Evolutionary conservation across 2,797 vertebrate genomes (phyloP).

Genomic region (Threskiornis aethiopicus): DNA sequence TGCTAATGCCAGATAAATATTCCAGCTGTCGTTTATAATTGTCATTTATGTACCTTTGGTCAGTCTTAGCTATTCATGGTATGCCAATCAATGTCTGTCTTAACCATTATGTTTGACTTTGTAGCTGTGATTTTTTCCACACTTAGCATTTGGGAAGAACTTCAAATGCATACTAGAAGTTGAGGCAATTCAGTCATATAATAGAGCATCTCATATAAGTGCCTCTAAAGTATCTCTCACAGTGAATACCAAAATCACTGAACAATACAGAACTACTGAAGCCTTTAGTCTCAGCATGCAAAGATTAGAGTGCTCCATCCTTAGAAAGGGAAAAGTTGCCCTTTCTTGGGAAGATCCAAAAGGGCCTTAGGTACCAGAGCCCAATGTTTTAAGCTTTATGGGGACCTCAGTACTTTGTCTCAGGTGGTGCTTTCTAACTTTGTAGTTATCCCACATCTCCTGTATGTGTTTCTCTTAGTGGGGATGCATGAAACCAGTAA

Average conservation of each 20-base stretch:
- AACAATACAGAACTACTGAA: neutral
- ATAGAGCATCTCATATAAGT: neutral
- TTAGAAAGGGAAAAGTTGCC: neutral
- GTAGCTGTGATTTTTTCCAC: neutral
- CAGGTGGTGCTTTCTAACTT: neutral
- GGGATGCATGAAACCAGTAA: neutral
- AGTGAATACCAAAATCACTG: neutral
- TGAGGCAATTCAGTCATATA: neutral
- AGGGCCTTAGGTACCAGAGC: neutral
- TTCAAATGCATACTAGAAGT: neutral
- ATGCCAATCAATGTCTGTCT: neutral
- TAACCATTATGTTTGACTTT: neutral
- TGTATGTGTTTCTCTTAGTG: neutral
- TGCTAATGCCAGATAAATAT: constrained; percentile 2
- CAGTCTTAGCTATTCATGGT: neutral
- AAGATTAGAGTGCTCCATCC: neutral
- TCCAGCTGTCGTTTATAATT: neutral
- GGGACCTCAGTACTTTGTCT: neutral
- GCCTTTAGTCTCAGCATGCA: neutral
- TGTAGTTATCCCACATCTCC: neutral
- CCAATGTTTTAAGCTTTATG: neutral
- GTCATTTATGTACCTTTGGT: neutral
- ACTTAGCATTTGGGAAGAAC: neutral
- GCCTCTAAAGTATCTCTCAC: neutral
- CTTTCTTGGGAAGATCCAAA: neutral